Conservation (phyloP, 2,113 vertebrate genomes). For the Melanocharis versteri region DNA sequence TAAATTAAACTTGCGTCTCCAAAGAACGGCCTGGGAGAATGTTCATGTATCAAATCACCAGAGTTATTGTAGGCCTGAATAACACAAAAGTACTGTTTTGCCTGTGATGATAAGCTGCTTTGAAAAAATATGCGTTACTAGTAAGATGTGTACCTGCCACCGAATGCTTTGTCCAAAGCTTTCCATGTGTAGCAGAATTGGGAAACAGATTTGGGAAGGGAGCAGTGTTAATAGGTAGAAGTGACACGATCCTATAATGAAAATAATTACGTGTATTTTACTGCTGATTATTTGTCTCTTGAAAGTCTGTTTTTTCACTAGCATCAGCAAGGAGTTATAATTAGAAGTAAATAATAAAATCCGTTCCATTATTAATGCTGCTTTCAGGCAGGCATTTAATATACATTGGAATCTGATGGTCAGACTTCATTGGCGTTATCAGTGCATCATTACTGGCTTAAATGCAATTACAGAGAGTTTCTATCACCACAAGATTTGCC, state of each 20-base stretch:
- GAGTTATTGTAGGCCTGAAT: background rate
- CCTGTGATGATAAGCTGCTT: background rate
- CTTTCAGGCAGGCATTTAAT: background rate
- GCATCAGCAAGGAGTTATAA: background rate
- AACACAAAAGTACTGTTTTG: background rate
- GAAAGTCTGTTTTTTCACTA: background rate
- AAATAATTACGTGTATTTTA: background rate
- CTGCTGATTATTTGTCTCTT: background rate
- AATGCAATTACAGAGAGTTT: background rate
- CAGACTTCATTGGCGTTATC: background rate
- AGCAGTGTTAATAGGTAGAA: background rate
- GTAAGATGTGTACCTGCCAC: background rate
- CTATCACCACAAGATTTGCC: background rate
- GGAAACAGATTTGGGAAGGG: background rate
- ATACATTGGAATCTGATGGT: background rate
- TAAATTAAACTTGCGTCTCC: background rate
- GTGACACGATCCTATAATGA: background rate
- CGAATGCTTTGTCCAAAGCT: background rate
- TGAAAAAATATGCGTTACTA: background rate
- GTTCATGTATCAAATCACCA: background rate
- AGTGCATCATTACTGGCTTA: background rate
- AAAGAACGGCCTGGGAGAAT: background rate
- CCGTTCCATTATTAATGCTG: background rate
- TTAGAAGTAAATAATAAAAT: constrained; percentile 3
- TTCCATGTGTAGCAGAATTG: background rate